Percentiles rank a stretch among this genome's conserved stretches.
Conservation (phyloP, 2,888 invertebrate genomes). For the Chrysodeixis includens region DNA sequence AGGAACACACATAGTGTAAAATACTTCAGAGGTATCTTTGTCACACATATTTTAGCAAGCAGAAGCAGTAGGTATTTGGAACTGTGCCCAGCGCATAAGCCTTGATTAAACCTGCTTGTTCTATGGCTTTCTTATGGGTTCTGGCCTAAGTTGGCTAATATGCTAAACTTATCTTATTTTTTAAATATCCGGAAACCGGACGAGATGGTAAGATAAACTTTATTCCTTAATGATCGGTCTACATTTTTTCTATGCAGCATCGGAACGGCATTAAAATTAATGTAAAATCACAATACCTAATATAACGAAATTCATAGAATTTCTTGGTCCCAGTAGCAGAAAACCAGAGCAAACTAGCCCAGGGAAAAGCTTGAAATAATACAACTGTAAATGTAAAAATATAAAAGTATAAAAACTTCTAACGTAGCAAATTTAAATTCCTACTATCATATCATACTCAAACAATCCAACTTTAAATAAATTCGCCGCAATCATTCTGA, state of each 20-base stretch:
- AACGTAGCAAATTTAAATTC: neutral
- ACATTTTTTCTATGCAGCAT: no score
- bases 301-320: no score
- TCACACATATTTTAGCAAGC: neutral
- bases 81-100: neutral
- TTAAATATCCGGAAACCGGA: no score
- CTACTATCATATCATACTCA: constrained; percentile 11
- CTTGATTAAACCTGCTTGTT: neutral
- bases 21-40: neutral
- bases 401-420: neutral
- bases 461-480: constrained; percentile 34
- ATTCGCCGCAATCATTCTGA: constrained; percentile 26
- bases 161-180: no score
- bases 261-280: no score
- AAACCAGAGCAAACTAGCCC: neutral
- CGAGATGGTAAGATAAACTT: no score
- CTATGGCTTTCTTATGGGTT: neutral
- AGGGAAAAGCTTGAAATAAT: neutral
- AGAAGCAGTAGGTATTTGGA: neutral
- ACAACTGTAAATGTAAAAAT: neutral
- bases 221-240: no score
- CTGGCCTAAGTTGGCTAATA: no score
- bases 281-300: no score
- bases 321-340: neutral
- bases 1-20: neutral